Evolutionary conservation across 2,888 invertebrate genomes (phyloP).

Genomic region (Adela reaumurella): DNA sequence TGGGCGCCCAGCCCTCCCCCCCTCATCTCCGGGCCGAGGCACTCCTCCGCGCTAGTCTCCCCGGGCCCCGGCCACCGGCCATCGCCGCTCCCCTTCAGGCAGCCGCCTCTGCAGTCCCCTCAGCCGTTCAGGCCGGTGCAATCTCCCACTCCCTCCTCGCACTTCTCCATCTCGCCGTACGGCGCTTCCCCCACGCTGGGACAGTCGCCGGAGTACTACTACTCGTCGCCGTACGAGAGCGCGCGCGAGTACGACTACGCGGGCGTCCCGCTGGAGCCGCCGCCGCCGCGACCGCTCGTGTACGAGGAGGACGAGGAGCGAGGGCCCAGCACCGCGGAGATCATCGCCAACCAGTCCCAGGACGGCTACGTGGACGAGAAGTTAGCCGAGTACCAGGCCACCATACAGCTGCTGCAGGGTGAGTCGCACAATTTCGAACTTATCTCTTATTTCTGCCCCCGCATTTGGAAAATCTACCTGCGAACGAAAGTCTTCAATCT

Average conservation of each 20-base stretch:
- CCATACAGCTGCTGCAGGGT: slow-evolving; percentile 88
- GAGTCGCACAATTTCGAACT: too few species aligned
- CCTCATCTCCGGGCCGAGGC: slow-evolving; percentile 60
- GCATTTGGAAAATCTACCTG: too few species aligned
- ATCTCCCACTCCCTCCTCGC: slow-evolving; percentile 46
- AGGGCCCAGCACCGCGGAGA: slow-evolving; percentile 86
- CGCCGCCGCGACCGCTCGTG: slow-evolving; percentile 66
- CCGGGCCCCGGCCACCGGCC: slow-evolving; percentile 55
- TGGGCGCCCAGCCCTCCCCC: slow-evolving; percentile 75
- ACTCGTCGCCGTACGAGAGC: slow-evolving; percentile 55
- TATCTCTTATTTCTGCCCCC: too few species aligned
- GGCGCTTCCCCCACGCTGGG: slow-evolving; percentile 57
- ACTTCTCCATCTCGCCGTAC: slow-evolving; percentile 49
- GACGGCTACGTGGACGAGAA: slow-evolving; percentile 94
- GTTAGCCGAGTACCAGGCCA: slow-evolving; percentile 89
- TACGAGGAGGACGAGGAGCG: slow-evolving; percentile 69
- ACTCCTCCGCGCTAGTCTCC: slow-evolving; percentile 52
- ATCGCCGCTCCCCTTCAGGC: slow-evolving; percentile 47
- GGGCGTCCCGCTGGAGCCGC: slow-evolving; percentile 74
- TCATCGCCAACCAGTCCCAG: slow-evolving; percentile 90
- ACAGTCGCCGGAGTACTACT: slow-evolving; percentile 58
- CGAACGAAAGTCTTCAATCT: too few species aligned
- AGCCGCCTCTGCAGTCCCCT: slow-evolving; percentile 43
- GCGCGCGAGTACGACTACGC: slow-evolving; percentile 66
- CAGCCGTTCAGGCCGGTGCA: slow-evolving; percentile 37